Evolutionary conservation across 2,113 vertebrate genomes (phyloP).

Genomic region (Actenoides hombroni): DNA sequence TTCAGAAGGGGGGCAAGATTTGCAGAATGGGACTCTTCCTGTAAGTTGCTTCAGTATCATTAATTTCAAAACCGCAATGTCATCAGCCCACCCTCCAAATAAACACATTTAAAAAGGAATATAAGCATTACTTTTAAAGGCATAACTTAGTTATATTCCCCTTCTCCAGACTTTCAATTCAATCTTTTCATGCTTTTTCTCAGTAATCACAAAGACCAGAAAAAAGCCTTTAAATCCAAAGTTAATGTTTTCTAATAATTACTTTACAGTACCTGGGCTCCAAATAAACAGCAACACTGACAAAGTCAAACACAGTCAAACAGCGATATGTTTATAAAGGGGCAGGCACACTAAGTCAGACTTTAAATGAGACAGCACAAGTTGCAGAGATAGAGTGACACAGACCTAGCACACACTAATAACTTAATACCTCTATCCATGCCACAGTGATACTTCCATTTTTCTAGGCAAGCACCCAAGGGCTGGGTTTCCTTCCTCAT

Average conservation of each 20-base stretch:
- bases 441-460: constrained; percentile 8
- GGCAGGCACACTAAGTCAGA: not conserved
- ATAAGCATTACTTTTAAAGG: not conserved
- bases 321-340: not conserved
- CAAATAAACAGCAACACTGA: not conserved
- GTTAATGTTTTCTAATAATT: not conserved
- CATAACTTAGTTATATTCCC: not conserved
- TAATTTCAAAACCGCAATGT: not conserved
- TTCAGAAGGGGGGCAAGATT: not conserved
- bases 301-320: not conserved
- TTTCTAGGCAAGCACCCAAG: constrained; percentile 61
- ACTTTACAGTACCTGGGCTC: not conserved
- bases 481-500: constrained; percentile 57
- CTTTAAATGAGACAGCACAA: not conserved
- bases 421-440: not conserved
- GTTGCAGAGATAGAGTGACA: not conserved
- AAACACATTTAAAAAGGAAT: not conserved
- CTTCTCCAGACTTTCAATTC: not conserved
- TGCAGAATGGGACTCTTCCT: not conserved
- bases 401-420: not conserved
- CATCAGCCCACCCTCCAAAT: not conserved
- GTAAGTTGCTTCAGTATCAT: not conserved
- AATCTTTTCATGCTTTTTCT: not conserved
- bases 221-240: not conserved
- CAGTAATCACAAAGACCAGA: not conserved